Evolutionary conservation across 2,797 vertebrate genomes (phyloP).

Genomic region (Mus minutoides): DNA sequence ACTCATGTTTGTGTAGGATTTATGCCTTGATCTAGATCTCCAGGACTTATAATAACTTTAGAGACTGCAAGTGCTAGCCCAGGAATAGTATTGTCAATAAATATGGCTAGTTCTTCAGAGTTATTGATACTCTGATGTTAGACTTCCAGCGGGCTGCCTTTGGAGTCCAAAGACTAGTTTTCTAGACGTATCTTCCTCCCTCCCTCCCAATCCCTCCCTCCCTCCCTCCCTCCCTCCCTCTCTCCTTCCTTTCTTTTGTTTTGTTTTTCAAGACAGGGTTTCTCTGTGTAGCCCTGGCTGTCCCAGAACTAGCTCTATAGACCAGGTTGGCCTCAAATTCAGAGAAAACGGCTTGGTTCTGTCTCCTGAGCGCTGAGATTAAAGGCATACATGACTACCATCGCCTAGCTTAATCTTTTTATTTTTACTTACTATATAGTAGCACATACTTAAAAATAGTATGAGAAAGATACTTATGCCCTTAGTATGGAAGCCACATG

Average conservation of each 20-base stretch:
- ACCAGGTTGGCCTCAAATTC: background rate
- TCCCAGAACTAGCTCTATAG: background rate
- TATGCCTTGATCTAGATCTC: background rate
- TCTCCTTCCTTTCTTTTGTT: background rate
- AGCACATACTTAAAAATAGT: background rate
- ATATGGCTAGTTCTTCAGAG: background rate
- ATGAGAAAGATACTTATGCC: background rate
- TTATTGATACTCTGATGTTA: background rate
- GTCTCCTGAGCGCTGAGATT: background rate
- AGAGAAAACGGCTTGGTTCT: background rate
- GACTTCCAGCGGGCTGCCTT: background rate
- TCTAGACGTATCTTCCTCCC: background rate
- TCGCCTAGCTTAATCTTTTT: background rate
- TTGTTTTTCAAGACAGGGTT: background rate
- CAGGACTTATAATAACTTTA: background rate
- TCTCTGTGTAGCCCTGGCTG: background rate
- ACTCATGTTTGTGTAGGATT: background rate
- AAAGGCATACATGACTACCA: background rate
- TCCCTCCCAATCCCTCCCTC: too few species aligned
- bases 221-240: too few species aligned
- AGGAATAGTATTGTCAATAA: background rate
- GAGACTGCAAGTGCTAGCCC: background rate
- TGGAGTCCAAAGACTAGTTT: background rate
- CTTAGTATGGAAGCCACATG: background rate
- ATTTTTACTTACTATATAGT: slow-evolving; percentile 9